A percentile compares a stretch with the other conserved stretches of the same genome.
phyloP scores from a whole-genome alignment of 2,113 vertebrate genomes.

The Caranx ignobilis region DNA sequence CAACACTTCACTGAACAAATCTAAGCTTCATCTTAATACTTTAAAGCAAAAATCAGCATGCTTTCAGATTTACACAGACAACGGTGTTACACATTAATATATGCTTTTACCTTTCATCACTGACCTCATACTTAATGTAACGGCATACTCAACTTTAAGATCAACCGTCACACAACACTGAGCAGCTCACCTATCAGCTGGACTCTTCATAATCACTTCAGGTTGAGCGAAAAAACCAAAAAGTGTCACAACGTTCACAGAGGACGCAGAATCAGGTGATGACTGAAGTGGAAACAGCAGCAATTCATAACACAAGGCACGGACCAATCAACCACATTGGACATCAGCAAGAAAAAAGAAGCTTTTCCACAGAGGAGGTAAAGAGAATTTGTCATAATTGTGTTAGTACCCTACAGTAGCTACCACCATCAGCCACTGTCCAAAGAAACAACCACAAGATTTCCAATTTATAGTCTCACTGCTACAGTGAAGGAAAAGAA shows the following conservation, averaged over 20 bases:
- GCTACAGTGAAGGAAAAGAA: no score
- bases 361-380: no score
- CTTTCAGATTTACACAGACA: neutral
- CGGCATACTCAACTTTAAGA: constrained; percentile 4
- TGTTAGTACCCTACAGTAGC: no score
- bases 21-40: neutral
- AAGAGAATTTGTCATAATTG: no score
- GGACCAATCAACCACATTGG: no score
- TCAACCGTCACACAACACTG: constrained; percentile 13
- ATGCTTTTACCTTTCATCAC: neutral
- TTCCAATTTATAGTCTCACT: no score
- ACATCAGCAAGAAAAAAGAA: no score
- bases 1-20: neutral
- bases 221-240: constrained; percentile 23
- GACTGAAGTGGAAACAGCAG: neutral
- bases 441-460: no score
- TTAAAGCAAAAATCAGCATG: neutral
- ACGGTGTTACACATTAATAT: neutral
- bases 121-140: constrained; percentile 4
- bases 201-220: constrained; percentile 34
- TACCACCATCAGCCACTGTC: no score
- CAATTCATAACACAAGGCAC: no score
- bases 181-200: constrained; percentile 32
- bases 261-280: neutral
- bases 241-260: neutral